Conservation (phyloP, 2,888 invertebrate species). For the Amblyjoppa fuscipennis region DNA sequence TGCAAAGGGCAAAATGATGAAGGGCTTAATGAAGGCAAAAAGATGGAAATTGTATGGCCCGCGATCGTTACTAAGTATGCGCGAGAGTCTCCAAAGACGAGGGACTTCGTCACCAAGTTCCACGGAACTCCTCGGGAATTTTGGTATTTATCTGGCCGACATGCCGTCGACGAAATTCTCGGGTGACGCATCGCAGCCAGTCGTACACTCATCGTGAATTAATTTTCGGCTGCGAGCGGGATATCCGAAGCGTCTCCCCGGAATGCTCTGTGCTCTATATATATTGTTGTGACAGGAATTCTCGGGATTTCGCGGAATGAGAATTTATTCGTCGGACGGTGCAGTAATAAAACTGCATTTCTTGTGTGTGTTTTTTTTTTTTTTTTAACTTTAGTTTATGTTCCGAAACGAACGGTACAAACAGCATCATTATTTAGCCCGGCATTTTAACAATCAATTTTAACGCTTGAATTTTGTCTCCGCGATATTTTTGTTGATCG, state of each 20-base stretch:
- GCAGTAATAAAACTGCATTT: background rate
- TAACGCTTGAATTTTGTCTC: too few species aligned
- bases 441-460: too few species aligned
- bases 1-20: background rate
- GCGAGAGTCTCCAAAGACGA: slow-evolving; percentile 1
- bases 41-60: background rate
- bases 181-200: slow-evolving; percentile 21
- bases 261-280: background rate
- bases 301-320: background rate
- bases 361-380: too few species aligned
- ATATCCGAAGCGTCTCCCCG: slow-evolving; percentile 4
- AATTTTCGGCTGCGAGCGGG: slow-evolving; percentile 32
- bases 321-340: background rate
- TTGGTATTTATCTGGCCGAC: slow-evolving; percentile 1
- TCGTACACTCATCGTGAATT: background rate
- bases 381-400: background rate
- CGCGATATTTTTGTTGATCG: too few species aligned
- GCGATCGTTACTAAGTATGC: background rate
- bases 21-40: background rate
- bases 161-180: slow-evolving; percentile 42
- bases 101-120: slow-evolving; percentile 1
- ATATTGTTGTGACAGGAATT: background rate
- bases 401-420: background rate
- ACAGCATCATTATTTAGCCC: background rate
- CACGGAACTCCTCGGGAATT: slow-evolving; percentile 39